A percentile compares a stretch with the other conserved stretches of the same genome.
Conservation (phyloP, 2,113 vertebrate species). For the Sinocyclocheilus grahami region DNA sequence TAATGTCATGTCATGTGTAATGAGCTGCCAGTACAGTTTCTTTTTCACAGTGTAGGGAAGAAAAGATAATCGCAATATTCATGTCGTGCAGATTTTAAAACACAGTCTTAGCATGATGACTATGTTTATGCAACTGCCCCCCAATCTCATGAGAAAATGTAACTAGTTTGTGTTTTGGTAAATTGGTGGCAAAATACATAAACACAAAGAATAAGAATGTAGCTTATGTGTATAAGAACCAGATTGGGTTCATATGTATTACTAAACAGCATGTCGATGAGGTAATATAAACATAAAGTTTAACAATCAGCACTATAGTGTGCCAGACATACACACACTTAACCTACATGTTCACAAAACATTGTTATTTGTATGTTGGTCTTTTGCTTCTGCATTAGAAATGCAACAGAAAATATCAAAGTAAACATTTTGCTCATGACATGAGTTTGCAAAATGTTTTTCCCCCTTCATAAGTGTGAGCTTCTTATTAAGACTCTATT, state of each 20-base stretch:
- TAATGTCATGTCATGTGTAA: too few relatives aligned
- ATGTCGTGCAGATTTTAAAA: too few relatives aligned
- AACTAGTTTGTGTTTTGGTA: too few relatives aligned
- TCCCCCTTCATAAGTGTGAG: not conserved
- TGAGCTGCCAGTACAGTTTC: too few relatives aligned
- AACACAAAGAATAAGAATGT: not conserved
- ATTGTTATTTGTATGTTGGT: not conserved
- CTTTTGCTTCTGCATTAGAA: not conserved
- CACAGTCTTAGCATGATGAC: too few relatives aligned
- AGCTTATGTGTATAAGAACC: not conserved
- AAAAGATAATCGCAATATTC: too few relatives aligned
- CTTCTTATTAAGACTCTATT: not conserved
- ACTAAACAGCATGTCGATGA: not conserved
- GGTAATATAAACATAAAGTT: not conserved
- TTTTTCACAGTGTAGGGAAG: too few relatives aligned
- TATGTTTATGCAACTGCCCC: too few relatives aligned
- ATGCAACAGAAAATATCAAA: not conserved
- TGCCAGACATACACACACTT: not conserved
- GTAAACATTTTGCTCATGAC: not conserved
- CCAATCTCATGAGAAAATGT: too few relatives aligned
- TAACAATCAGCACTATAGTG: not conserved
- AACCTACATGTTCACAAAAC: not conserved
- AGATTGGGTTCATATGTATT: not conserved
- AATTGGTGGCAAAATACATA: not conserved
- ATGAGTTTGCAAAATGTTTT: not conserved